These are phyloP conservation scores for Choloepus hoffmanni DNA, from an alignment of 2,113 vertebrate genomes.

Conservation along the genomic window DNA sequence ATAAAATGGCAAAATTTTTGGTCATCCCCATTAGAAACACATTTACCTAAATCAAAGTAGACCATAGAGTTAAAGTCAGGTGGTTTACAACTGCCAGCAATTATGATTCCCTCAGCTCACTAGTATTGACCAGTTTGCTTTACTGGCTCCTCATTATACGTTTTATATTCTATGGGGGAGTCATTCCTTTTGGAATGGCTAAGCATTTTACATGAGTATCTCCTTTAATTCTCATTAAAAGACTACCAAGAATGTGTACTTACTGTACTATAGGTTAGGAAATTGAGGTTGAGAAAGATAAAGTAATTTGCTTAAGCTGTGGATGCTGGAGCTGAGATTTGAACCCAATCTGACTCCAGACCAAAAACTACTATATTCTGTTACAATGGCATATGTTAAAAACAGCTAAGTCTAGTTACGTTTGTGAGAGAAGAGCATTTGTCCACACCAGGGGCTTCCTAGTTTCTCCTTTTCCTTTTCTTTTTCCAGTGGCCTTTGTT, in stretches of 20 bases:
- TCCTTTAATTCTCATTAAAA: not conserved
- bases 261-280: conserved; percentile 7
- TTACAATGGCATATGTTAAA: not conserved
- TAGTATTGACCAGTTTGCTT: not conserved
- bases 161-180: not conserved
- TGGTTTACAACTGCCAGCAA: not conserved
- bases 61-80: not conserved
- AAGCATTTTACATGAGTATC: not conserved
- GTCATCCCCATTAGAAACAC: conserved; percentile 93
- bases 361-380: not conserved
- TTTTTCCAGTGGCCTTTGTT: not conserved
- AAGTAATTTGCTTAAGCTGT: not conserved
- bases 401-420: not conserved
- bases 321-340: not conserved
- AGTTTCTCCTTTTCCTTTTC: not conserved
- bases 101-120: not conserved
- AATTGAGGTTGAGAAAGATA: conserved; percentile 6
- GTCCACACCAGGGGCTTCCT: not conserved
- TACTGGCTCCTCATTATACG: not conserved
- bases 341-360: not conserved
- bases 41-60: conserved; percentile 90
- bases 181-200: not conserved
- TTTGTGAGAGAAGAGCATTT: not conserved
- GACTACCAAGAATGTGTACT: not conserved
- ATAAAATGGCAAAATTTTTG: conserved; percentile 97